Evolutionary conservation across 2,797 vertebrate species (phyloP), one percentile per base, ranked within the genome.

Genomic region (Holocentrus rufus): DNA sequence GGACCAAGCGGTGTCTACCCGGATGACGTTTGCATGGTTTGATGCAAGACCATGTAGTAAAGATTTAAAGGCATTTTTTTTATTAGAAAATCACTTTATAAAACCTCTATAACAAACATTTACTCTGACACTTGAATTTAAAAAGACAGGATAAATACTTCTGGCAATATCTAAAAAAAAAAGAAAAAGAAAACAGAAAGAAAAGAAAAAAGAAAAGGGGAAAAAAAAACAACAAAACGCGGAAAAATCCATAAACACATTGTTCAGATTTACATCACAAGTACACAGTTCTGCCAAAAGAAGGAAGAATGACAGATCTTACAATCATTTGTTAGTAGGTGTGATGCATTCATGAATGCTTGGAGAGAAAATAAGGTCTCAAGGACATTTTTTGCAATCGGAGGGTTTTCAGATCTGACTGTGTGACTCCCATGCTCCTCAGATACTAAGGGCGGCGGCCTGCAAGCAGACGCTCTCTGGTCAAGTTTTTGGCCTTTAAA

Each of bases 381-480:
- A 72, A 58, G 76, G 85, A 88, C 60, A 3, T 74, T 84, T 17
- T 46, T 83, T 78, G 61, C 69, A 78, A 66, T 83, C 77, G 59
- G 76, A 72, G 85, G 90, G 84, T 90, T 92, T 93, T 93, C 91
- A 92, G 91, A 91, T 91, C 89, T 86, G 77, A 69, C 85, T 88
- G 75, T 57, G 13, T 4, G 56, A 15, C 34, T 72, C 49, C 69
- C 64, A 71, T 31, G 20, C 52, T 56, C 44, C 44, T 52, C 7
- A 3, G 15, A 17, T 54, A 53, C 47, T 27, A 31, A 20, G 18
- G 72, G 58, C 68, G 52, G 47, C 53, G 56, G 46, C 1, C 0
- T 58, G 30, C 8, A 63, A 22, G 20, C 2, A 6, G 34, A 9
- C 17, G 31, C 57, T 47, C 58, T 44, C 5, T 54, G 42, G 72